Base-by-base conservation (phyloP, 2,113 vertebrate species). In the Corydoras maculifer region DNA sequence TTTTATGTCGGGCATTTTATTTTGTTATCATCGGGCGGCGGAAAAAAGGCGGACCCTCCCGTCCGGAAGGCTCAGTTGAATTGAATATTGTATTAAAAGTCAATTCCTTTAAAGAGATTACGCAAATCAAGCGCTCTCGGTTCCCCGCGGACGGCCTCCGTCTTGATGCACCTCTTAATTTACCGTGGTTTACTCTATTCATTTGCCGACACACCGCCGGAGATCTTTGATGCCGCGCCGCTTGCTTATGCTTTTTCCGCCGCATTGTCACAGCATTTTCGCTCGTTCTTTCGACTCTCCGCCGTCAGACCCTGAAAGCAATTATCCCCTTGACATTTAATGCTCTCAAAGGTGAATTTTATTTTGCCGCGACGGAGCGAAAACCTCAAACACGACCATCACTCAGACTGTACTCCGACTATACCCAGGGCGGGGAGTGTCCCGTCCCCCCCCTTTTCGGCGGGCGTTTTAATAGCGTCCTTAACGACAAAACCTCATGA, bases 11-110 rank as follows among this genome's bases (percentile, higher is more conserved):
- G 85, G 82, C 84, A 85, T 85, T 87, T 89, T 87, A 88, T 88
- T 89, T 87, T 89, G 87, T 89, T 88, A 87, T 89, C 84, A 86
- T 87, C 85, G 84, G 83, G 7, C 15, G 15, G n/a, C 18, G 25
- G 61, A 55, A 58, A 61, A 61, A 61, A 60, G 30, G 13, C 18
- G 77, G 75, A 62, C 73, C 58, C 81, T 73, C 69, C 61, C 57
- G 69, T 74, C 74, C 81, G 67, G 79, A 57, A 78, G 72, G 79
- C 82, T 79, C 82, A 79, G 18, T 25, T 69, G 89, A 88, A 90
- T 90, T 88, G 86, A 90, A 90, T 89, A 85, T 88, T 88, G 83
- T 84, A 84, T 88, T 90, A 88, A 89, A 89, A 90, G 86, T 86
- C 83, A 85, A 88, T 90, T 90, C 89, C 82, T 79, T 81, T 81